phyloP scores from a whole-genome alignment of 2,113 vertebrate genomes.

The Suncus etruscus region DNA sequence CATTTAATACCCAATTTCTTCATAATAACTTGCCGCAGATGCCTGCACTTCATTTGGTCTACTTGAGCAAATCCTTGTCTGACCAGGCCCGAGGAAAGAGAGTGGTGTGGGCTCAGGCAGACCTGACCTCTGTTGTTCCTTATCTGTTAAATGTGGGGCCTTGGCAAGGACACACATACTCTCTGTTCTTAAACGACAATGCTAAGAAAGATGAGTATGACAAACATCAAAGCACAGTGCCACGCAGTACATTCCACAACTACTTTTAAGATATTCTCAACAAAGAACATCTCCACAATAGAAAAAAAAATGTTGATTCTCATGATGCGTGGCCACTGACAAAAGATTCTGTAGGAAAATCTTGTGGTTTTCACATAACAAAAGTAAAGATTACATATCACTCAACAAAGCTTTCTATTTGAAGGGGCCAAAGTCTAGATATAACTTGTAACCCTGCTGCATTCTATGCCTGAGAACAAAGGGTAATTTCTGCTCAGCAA shows the following conservation, averaged over 20 bases:
- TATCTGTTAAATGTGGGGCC: neutral
- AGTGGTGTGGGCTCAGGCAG: neutral
- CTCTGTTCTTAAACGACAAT: neutral
- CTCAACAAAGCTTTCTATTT: conserved; percentile 77
- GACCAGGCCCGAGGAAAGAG: neutral
- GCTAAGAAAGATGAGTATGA: neutral
- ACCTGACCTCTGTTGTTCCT: neutral
- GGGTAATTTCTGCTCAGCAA: conserved; percentile 84
- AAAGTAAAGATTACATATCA: conserved; percentile 78
- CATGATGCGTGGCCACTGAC: conserved; percentile 59
- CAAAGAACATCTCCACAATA: conserved; percentile 42
- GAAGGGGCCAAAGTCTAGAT: conserved; percentile 76
- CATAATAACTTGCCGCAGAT: neutral
- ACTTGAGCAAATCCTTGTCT: neutral
- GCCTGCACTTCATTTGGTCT: neutral
- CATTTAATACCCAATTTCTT: conserved; percentile 27
- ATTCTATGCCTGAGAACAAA: conserved; percentile 86
- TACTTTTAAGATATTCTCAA: conserved; percentile 65
- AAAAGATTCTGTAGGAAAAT: conserved; percentile 78
- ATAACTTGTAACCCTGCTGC: conserved; percentile 82
- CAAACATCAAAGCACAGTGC: conserved; percentile 47
- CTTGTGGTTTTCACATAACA: conserved; percentile 78
- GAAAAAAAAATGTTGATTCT: conserved; percentile 67
- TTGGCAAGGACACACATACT: neutral
- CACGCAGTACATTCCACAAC: conserved; percentile 64